Evolutionary conservation across 2,888 invertebrate genomes (phyloP).

Genomic region (Himalopsyche anomala): DNA sequence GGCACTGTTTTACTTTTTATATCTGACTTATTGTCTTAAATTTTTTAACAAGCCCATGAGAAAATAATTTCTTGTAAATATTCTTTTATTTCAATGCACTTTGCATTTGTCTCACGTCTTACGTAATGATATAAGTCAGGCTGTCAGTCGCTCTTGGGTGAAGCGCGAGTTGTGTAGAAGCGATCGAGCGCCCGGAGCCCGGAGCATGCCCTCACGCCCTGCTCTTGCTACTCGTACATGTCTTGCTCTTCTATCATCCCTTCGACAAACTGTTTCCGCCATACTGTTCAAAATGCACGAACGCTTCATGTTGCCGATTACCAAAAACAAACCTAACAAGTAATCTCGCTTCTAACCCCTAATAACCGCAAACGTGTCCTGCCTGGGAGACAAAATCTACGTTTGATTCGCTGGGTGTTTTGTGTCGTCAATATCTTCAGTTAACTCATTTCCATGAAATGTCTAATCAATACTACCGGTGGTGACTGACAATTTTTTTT

Average conservation of each 20-base stretch:
- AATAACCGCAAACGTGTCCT: not conserved
- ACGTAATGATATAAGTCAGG: not conserved
- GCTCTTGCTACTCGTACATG: constrained; percentile 35
- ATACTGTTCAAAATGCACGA: constrained; percentile 45
- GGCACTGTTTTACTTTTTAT: too few species aligned
- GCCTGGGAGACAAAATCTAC: constrained; percentile 16
- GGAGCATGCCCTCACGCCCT: constrained; percentile 55
- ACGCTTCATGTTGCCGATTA: constrained; percentile 48
- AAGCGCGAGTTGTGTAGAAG: constrained; percentile 44
- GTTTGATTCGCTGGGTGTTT: not conserved
- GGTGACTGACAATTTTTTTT: not conserved
- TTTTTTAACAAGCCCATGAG: too few species aligned
- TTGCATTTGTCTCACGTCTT: too few species aligned
- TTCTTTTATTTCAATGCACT: too few species aligned
- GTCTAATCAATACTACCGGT: not conserved
- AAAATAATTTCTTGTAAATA: too few species aligned
- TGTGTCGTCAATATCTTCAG: not conserved
- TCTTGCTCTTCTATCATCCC: constrained; percentile 49
- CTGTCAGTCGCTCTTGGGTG: constrained; percentile 10
- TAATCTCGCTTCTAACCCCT: constrained; percentile 42
- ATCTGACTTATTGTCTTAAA: too few species aligned
- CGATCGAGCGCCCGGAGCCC: constrained; percentile 44
- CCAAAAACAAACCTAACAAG: constrained; percentile 44
- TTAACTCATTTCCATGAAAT: not conserved
- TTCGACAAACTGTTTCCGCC: constrained; percentile 45